Base-by-base conservation (phyloP, 1,140 invertebrate genomes). In the Augochlora pura region DNA sequence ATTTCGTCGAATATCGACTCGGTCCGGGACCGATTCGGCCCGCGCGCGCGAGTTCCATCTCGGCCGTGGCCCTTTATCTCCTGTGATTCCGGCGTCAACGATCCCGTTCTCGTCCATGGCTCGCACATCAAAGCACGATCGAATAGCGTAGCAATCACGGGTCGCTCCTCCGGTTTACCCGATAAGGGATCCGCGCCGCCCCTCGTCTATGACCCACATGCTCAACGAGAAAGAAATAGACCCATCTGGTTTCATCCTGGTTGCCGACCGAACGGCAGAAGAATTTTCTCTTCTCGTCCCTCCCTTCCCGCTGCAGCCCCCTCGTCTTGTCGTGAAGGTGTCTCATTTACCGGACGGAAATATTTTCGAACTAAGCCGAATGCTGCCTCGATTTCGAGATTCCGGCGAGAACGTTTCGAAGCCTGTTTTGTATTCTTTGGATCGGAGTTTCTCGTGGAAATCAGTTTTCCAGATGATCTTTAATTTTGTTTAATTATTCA, bases 151-250 rank as follows among this genome's bases (percentile, higher is more conserved):
- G 60, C 59, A 78, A 78, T 78, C 59, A 60, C 14, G 32, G 32
- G 27, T 54, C 59, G 18, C 32, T 63, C 4, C 59, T 32, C 16
- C 42, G 16, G 6, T 49, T 32, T 70, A 10, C 42, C 42, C 60
- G 76, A 77, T 77, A 78, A 78, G 23, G 54, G 14, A 60, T 62
- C 69, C 14, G 0, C 49, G 49, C 54, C 54, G 38, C 10, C 14
- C 14, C 32, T n/a, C 12, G 23, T 38, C 59, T 72, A 71, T 78
- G 76, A 78, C 76, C 76, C 59, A 78, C 46, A 78, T 78, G 57
- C 23, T 78, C 76, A 25, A 16, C 46, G 46, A 64, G 32, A 64
- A 77, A 78, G 68, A 77, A 77, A 77, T 54, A 23, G 21, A 72
- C 46, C 68, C 7, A 71, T 64, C 32, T 46, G 21, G 42, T 16